A percentile compares a stretch with the other conserved stretches of the same genome.
Conservation (phyloP, 2,113 vertebrate genomes). For the Apus apus region DNA sequence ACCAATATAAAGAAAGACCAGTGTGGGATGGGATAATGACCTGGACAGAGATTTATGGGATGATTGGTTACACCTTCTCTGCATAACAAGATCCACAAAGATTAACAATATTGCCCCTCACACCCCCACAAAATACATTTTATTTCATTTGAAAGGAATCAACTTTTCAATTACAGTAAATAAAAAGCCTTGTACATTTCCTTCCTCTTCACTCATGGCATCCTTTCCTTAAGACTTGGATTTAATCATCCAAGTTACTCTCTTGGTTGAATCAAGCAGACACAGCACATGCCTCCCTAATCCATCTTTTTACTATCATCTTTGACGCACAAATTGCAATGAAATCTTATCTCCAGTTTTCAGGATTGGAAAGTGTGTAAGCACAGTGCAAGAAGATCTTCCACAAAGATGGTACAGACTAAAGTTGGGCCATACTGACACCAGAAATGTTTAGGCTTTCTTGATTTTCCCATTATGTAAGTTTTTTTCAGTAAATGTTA, state of each 20-base stretch:
- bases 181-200: not conserved
- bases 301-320: not conserved
- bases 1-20: not conserved
- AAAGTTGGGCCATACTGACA: too few relatives aligned
- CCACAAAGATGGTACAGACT: too few relatives aligned
- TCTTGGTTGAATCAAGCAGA: not conserved
- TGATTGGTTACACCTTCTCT: not conserved
- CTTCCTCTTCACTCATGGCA: fast-evolving
- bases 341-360: too few relatives aligned
- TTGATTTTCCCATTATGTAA: too few relatives aligned
- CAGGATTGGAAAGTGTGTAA: too few relatives aligned
- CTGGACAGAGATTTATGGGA: not conserved
- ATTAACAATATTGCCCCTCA: fast-evolving
- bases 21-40: not conserved
- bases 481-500: too few relatives aligned
- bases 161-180: not conserved
- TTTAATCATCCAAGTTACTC: not conserved
- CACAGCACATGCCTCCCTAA: not conserved
- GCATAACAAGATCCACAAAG: not conserved
- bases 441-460: too few relatives aligned
- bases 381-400: too few relatives aligned
- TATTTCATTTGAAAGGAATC: not conserved
- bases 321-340: not conserved
- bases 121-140: not conserved
- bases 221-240: fast-evolving